phyloP scores from a whole-genome alignment of 2,113 vertebrate genomes.

The Mustela nigripes region DNA sequence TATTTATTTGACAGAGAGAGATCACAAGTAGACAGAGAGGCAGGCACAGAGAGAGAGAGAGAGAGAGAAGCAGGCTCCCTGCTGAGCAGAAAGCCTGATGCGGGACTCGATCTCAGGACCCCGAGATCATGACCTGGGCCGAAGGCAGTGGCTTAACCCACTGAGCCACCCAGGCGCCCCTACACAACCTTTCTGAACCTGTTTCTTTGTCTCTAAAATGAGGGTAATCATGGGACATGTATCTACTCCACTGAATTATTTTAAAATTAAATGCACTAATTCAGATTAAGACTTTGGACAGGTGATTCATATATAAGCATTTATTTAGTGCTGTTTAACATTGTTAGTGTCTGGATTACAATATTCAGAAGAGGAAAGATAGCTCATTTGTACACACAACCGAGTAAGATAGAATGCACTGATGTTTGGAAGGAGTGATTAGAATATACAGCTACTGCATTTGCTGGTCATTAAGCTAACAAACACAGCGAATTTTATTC shows the following conservation, averaged over 20 bases:
- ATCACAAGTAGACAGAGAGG: too few relatives aligned
- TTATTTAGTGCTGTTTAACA: not conserved
- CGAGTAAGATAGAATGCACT: not conserved
- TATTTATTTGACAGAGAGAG: too few relatives aligned
- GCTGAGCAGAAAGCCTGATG: too few relatives aligned
- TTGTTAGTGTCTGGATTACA: not conserved
- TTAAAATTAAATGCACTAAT: not conserved
- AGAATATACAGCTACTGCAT: not conserved
- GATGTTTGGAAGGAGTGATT: not conserved
- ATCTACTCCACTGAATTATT: not conserved
- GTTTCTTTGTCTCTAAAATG: not conserved
- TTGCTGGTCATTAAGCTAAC: not conserved
- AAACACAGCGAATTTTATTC: not conserved
- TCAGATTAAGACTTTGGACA: not conserved
- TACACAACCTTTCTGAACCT: not conserved
- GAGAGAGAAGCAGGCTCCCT: too few relatives aligned
- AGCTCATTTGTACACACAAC: not conserved
- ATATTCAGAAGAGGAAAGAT: not conserved
- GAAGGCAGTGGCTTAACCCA: too few relatives aligned
- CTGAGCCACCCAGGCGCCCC: not conserved
- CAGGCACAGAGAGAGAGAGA: too few relatives aligned
- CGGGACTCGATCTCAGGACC: too few relatives aligned
- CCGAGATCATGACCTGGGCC: too few relatives aligned
- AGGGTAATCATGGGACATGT: not conserved
- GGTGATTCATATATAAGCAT: not conserved